phyloP scores from a whole-genome alignment of 2,797 vertebrate genomes.

The Scolopax rusticola region DNA sequence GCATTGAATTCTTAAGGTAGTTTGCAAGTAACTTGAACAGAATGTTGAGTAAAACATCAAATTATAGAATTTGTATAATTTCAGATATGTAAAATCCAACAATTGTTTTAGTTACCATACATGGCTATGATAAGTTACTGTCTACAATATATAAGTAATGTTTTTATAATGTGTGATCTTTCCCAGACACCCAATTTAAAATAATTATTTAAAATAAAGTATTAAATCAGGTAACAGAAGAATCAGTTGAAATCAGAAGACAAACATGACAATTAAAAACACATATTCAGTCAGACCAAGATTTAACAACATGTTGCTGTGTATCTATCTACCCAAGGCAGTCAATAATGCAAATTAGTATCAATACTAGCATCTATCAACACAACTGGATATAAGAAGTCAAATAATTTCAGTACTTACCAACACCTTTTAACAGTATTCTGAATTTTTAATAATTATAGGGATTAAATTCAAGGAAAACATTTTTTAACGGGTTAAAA shows the following conservation, averaged over 20 bases:
- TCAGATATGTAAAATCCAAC: background rate
- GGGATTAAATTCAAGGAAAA: background rate
- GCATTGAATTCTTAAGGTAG: background rate
- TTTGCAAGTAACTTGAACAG: background rate
- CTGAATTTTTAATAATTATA: background rate
- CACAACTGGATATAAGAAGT: background rate
- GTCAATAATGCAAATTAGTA: background rate
- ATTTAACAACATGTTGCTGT: background rate
- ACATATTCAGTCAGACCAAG: background rate
- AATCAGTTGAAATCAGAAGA: background rate
- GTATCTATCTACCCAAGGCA: background rate
- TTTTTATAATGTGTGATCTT: background rate
- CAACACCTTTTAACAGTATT: background rate
- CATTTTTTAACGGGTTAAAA: background rate
- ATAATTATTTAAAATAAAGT: background rate
- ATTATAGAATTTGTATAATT: background rate
- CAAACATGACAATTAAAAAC: background rate
- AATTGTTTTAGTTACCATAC: background rate
- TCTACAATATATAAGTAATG: background rate
- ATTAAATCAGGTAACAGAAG: background rate
- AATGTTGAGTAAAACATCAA: background rate
- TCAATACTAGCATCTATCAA: constrained; percentile 2
- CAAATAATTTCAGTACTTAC: background rate
- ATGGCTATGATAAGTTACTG: background rate
- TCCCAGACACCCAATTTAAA: background rate